These are phyloP conservation scores for Micrastur ruficollis DNA, from an alignment of 2,797 vertebrate species.

Conservation along the genomic window DNA sequence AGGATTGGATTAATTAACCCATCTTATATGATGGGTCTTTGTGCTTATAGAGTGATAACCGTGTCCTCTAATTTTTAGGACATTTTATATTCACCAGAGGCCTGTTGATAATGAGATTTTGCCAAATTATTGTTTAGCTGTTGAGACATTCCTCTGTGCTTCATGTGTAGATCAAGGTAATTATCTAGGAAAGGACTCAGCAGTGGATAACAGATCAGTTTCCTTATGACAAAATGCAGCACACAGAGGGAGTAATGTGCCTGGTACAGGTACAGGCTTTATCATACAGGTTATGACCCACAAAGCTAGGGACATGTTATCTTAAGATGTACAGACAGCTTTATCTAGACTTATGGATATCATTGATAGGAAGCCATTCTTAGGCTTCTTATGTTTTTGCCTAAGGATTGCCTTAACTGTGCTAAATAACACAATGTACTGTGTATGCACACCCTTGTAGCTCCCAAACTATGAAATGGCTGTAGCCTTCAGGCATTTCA, in stretches of 20 bases:
- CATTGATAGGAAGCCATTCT: not conserved
- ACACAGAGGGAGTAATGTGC: not conserved
- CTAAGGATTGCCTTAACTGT: not conserved
- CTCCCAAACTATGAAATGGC: not conserved
- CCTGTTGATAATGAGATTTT: not conserved
- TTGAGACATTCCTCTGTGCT: not conserved
- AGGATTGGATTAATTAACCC: conserved; percentile 41
- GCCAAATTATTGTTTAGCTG: not conserved
- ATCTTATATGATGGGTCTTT: not conserved
- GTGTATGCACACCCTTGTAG: not conserved
- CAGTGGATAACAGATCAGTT: not conserved
- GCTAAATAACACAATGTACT: not conserved
- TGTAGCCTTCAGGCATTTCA: not conserved
- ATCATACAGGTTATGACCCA: not conserved
- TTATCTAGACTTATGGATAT: not conserved
- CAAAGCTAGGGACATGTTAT: not conserved
- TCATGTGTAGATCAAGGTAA: not conserved
- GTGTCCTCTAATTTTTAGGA: conserved; percentile 14
- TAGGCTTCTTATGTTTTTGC: not conserved
- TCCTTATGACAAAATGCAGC: not conserved
- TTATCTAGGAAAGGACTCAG: conserved; percentile 6
- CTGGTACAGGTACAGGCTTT: not conserved
- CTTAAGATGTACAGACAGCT: not conserved
- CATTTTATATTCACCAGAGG: not conserved
- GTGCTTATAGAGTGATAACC: conserved; percentile 9